Evolutionary conservation across 2,113 vertebrate genomes (phyloP).

Genomic region (Atlantisia rogersi): DNA sequence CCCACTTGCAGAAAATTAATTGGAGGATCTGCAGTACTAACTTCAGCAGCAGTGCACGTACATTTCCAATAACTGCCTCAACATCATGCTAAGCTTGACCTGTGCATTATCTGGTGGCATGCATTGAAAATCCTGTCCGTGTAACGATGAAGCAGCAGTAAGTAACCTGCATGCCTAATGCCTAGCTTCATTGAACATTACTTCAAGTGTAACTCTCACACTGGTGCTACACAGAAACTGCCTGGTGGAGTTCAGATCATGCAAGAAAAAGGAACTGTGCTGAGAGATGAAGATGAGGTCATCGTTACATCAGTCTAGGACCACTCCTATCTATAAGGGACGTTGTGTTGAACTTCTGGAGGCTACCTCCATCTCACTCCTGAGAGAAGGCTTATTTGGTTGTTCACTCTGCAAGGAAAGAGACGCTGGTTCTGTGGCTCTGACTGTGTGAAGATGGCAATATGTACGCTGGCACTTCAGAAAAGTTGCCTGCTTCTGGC

Average conservation of each 20-base stretch:
- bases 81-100: background rate
- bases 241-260: background rate
- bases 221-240: background rate
- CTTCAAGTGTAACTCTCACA: background rate
- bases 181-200: background rate
- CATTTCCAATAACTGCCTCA: background rate
- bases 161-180: background rate
- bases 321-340: background rate
- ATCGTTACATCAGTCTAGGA: fast-evolving
- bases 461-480: background rate
- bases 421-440: background rate
- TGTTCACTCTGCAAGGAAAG: background rate
- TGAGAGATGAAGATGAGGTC: background rate
- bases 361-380: background rate
- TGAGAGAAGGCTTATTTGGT: background rate
- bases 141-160: background rate
- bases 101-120: background rate
- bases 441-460: background rate
- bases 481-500: background rate
- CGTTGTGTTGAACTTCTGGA: background rate
- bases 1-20: background rate
- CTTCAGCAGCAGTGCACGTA: background rate
- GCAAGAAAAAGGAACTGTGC: background rate
- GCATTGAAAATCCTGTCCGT: background rate
- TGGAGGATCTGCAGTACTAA: background rate